A percentile compares a stretch with the other conserved stretches of the same genome.
These are phyloP conservation scores for Morbakka virulenta DNA, from an alignment of 30 jellyfish, hydroid and myxozoan genomes.

Conservation along the genomic window DNA sequence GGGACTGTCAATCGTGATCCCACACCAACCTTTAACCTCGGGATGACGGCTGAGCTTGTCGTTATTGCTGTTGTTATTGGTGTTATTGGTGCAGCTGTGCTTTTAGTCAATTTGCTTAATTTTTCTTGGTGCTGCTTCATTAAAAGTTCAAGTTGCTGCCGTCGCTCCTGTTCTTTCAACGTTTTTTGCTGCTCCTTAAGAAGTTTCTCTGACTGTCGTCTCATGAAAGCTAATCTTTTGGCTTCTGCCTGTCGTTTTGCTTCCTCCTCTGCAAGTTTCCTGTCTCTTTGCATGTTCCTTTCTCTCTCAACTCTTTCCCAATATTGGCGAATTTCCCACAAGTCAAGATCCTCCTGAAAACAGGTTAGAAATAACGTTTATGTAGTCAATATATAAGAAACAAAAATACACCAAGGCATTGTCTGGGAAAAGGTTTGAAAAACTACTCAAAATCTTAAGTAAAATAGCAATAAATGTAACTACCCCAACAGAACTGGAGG, in stretches of 20 bases:
- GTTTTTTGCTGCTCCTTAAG: conserved; percentile 59
- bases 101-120: not conserved
- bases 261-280: conserved; percentile 74
- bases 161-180: not conserved
- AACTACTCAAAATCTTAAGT: no score
- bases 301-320: conserved; percentile 97
- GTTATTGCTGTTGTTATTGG: not conserved
- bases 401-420: no score
- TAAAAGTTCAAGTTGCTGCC: not conserved
- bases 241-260: conserved; percentile 60
- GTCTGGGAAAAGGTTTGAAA: no score
- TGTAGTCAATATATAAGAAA: no score
- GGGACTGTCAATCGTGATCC: not conserved
- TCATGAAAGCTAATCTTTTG: conserved; percentile 49
- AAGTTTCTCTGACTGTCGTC: conserved; percentile 69
- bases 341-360: conserved; percentile 66
- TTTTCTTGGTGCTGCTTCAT: not conserved
- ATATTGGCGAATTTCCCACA: conserved; percentile 93
- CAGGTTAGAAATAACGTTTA: not conserved
- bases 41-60: not conserved
- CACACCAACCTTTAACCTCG: not conserved
- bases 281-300: conserved; percentile 68
- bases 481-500: no score
- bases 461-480: no score
- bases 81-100: not conserved